Percentiles rank a stretch among this genome's conserved stretches.
Conservation (phyloP, 2,113 vertebrate species). For the Cromileptes altivelis region DNA sequence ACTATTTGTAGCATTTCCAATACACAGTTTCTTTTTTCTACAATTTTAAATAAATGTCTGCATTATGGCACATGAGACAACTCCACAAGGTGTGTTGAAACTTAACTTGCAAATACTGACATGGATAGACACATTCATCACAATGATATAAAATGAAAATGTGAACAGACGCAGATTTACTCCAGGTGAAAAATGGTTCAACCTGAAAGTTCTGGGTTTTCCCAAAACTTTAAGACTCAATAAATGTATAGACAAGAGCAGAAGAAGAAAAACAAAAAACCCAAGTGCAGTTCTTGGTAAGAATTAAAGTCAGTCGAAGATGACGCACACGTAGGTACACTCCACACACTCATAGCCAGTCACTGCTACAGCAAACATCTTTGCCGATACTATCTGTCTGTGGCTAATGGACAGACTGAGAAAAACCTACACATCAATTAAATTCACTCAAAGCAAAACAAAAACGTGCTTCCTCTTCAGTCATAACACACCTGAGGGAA, state of each 20-base stretch:
- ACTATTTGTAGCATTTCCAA: not conserved
- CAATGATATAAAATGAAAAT: not conserved
- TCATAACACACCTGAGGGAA: not conserved
- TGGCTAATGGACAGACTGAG: slow-evolving; percentile 4
- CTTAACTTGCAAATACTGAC: not conserved
- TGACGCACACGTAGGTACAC: not conserved
- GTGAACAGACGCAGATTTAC: not conserved
- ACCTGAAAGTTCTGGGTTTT: slow-evolving; percentile 6
- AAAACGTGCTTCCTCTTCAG: not conserved
- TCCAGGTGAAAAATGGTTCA: not conserved
- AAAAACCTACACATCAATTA: not conserved
- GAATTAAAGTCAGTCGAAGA: not conserved
- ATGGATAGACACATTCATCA: not conserved
- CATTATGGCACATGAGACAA: not conserved
- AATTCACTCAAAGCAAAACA: not conserved
- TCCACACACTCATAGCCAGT: not conserved
- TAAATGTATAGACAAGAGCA: not conserved
- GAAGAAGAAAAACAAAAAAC: not conserved
- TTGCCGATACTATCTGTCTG: not conserved
- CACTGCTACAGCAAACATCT: slow-evolving; percentile 7
- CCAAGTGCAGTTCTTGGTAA: not conserved
- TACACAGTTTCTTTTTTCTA: too few relatives aligned
- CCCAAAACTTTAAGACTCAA: not conserved
- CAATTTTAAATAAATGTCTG: not conserved
- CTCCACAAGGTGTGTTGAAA: not conserved